Evolutionary conservation across 2,797 vertebrate genomes (phyloP).

Genomic region (Bryconaethiops microstoma): DNA sequence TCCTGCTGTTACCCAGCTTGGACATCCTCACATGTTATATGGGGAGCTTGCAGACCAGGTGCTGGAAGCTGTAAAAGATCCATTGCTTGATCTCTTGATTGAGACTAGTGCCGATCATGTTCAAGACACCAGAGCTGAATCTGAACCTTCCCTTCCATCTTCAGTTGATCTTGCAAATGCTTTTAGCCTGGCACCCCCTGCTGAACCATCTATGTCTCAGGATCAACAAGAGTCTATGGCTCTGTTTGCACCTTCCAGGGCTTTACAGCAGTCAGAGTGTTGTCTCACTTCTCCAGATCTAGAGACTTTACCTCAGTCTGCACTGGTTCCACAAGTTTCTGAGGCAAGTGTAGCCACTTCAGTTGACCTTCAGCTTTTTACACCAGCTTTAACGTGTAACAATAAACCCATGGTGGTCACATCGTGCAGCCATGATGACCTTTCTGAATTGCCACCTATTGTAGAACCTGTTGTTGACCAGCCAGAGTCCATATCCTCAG

Average conservation of each 20-base stretch:
- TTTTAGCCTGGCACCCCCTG: background rate
- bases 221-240: background rate
- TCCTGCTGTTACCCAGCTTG: background rate
- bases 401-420: background rate
- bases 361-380: conserved; percentile 7
- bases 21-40: conserved; percentile 1
- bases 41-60: background rate
- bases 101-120: background rate
- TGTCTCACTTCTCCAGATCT: background rate
- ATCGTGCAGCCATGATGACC: background rate
- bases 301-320: background rate
- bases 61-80: background rate
- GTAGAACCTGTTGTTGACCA: conserved; percentile 5
- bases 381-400: background rate
- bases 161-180: background rate
- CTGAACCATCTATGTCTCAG: background rate
- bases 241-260: conserved; percentile 1
- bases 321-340: background rate
- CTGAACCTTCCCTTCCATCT: conserved; percentile 1
- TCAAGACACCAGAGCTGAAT: conserved; percentile 8
- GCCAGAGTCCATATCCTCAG: background rate
- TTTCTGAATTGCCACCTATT: background rate
- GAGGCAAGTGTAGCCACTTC: background rate
- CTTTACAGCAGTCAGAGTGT: conserved; percentile 1
- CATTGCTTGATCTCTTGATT: background rate